Base-by-base conservation (phyloP, 2,797 vertebrate species). In the Macroramphosus scolopax region DNA sequence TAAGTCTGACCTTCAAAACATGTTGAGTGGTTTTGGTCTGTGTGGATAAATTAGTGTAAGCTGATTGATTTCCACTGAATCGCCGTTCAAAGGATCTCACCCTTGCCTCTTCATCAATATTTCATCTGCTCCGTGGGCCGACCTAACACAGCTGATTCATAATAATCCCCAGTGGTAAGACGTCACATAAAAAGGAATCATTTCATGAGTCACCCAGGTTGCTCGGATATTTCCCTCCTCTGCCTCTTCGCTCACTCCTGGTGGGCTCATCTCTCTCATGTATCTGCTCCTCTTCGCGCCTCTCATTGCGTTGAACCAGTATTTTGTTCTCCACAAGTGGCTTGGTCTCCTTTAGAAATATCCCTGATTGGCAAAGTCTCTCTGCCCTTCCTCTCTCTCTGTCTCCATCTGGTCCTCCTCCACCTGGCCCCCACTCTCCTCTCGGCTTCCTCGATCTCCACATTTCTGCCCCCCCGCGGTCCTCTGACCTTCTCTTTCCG, bases 321-420 rank as follows among this genome's bases (percentile, higher is more conserved):
- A 58, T 81, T 77, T 80, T 79, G 76, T 68, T 64, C 72, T 73
- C 46, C 66, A 59, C 72, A n/a, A n/a, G n/a, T n/a, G n/a, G n/a
- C 76, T 77, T 29, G 37, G 60, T 67, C 39, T 76, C 46, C 49
- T 74, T 46, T 50, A 8, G 40, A 69, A 65, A 62, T 40, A 47
- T 58, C 60, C 63, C 62, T 15, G 48, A 57, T 70, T 80, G 78
- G 68, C 77, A 67, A 46, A 10, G 43, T 42, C 51, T 75, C 47
- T 35, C 54, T 46, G 8, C 41, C 51, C 40, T 58, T 62, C 55
- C 59, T 69, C 56, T 48, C 60, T 63, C 63, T 58, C 42, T 40
- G 38, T 57, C 72, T 83, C 81, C 80, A 82, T 84, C 74, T 87
- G 81, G 35, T 66, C 63, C 63, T n/a, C 52, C 52, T 72, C 63